Conservation (phyloP, 2,113 vertebrate species). For the Pangasianodon hypophthalmus region DNA sequence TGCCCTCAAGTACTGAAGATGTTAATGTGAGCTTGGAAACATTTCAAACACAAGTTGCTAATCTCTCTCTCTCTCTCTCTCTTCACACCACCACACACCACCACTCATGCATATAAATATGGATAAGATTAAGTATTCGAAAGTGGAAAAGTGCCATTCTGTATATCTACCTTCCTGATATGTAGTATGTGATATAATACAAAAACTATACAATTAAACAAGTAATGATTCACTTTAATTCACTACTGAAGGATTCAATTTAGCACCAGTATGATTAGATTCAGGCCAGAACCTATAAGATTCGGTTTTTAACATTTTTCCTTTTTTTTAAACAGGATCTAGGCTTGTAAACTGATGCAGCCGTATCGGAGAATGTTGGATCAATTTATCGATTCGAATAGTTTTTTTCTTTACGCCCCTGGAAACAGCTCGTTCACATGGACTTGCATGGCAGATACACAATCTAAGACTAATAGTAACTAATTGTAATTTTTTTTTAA, state of each 20-base stretch:
- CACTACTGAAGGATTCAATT: background rate
- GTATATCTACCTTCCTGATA: background rate
- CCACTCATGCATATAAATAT: constrained; percentile 33
- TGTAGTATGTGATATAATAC: background rate
- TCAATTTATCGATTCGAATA: background rate
- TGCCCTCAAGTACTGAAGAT: constrained; percentile 48
- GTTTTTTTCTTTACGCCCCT: background rate
- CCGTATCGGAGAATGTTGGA: background rate
- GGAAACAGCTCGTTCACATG: background rate
- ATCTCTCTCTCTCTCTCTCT: constrained; percentile 20
- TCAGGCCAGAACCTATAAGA: background rate
- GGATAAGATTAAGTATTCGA: constrained; percentile 37
- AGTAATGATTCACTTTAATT: background rate
- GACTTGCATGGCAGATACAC: background rate
- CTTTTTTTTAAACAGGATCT: background rate
- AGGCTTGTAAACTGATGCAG: background rate
- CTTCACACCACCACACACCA: background rate
- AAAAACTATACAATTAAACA: background rate
- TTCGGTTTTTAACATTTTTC: background rate
- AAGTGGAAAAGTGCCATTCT: background rate
- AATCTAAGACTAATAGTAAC: background rate
- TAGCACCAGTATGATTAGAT: background rate
- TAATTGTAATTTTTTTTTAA: too few species aligned
- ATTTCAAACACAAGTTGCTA: constrained; percentile 44
- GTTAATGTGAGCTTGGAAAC: constrained; percentile 41